Evolutionary conservation across 2,113 vertebrate genomes (phyloP), one percentile per base, ranked within the genome.

Genomic region (Sorex fumeus): DNA sequence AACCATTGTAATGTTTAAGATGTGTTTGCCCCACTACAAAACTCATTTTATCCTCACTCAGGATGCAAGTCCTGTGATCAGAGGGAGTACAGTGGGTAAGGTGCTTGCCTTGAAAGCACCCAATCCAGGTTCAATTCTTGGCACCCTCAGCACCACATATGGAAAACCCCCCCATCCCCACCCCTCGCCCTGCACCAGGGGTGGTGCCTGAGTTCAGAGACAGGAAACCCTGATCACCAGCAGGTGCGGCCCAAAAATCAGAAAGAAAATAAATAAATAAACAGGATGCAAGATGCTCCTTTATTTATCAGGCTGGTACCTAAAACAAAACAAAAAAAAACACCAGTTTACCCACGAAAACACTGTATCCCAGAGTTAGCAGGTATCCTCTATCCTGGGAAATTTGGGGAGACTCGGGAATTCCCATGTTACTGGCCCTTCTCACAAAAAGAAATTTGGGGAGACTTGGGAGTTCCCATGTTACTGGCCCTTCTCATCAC

Each of bases 371-470:
- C 43, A 85, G 23, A 70, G 25, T 11, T 72, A 57, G 36, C 6
- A 10, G 18, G 79, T 23, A 23, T 81, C 32, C 36, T 60, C 70
- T 28, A 84, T 18, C 27, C 27, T 60, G 18, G 18, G 34, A 28
- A 84, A 47, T 88, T 69, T 27, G n/a, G 66, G 80, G 78, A 89
- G 78, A 88, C 93, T 23, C 4, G 79, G 23, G 2, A 10, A 71
- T 69, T 83, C 6, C 45, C 74, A 87, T 28, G 62, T 45, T 40
- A 90, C 43, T 82, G 70, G 28, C 36, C 30, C 71, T 90, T 74
- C 27, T 47, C 25, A 53, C n/a, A 87, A 90, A 90, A 87, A 50
- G 34, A 28, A 84, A 47, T 88, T 69, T n/a, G n/a, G 71, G 80
- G 78, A 89, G 78, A 88, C 93, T 19, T 19, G 79, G 23, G 2